Base-by-base conservation (phyloP, 2,797 vertebrate species). In the Gobionotothen gibberifrons region DNA sequence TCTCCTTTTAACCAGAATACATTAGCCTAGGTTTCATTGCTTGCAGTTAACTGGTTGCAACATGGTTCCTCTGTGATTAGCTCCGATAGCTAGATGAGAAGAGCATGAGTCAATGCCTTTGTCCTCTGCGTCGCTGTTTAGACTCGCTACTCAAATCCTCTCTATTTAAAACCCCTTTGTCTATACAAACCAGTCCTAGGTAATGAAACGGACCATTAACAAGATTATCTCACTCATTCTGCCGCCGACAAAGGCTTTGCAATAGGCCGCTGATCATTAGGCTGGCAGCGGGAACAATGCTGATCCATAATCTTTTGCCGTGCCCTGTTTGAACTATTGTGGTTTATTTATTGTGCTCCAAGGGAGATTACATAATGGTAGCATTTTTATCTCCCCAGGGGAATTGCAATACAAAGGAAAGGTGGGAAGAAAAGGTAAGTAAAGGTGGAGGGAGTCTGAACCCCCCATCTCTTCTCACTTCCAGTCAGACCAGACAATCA, bases 121-220 rank as follows among this genome's bases (percentile, higher is more conserved):
- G 85, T 93, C 84, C 79, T 87, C 67, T 60, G 74, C 14, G 56
- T 57, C 40, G 19, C 85, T 80, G 86, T 90, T 93, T 88, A 88
- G 85, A 75, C 70, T 75, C 58, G 53, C 84, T 67, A 47, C 85
- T 90, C 80, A 85, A 87, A 87, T 89, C 84, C 78, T 72, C 81
- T 85, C 83, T 66, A 84, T 88, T 89, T 87, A 86, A 90, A 85
- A 74, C 36, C 76, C 60, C 71, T 88, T 90, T 88, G 82, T 89
- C 81, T 84, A 78, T 59, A 79, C 64, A 86, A 89, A 84, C 77
- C 85, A 76, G 72, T 80, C 75, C 76, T 40, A 53, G 76, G 74
- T 83, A 89, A 88, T 85, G 81, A 89, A 90, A 91, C 63, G 77
- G 83, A 86, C 90, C 85, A 90, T 92, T 92, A 93, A 91, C 87